These are phyloP conservation scores for Ceratitis capitata DNA, from an alignment of 1,140 invertebrate genomes.

Conservation along the genomic window DNA sequence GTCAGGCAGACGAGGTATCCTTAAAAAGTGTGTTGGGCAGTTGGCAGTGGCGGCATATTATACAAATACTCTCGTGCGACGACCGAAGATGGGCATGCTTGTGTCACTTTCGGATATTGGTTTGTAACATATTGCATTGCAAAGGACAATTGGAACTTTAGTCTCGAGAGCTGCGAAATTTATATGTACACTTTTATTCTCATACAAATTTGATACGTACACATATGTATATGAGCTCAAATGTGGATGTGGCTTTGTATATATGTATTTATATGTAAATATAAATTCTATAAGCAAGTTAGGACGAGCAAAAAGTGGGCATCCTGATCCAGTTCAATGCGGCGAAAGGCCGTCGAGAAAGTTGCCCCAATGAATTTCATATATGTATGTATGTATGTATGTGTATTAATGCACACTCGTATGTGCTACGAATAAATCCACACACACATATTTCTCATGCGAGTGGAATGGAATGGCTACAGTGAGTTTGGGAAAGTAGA, in stretches of 20 bases:
- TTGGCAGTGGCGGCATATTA: neutral
- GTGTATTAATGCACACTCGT: neutral
- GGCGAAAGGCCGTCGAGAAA: neutral
- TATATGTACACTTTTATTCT: neutral
- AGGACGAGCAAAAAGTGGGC: neutral
- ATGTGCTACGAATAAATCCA: no score
- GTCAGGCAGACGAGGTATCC: neutral
- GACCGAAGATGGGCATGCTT: neutral
- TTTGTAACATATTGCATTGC: constrained; percentile 7
- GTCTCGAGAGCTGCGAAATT: neutral
- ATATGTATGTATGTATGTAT: neutral
- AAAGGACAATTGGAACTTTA: constrained; percentile 26
- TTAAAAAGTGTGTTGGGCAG: constrained; percentile 30
- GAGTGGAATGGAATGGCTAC: neutral
- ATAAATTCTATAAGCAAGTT: neutral
- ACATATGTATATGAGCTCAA: neutral
- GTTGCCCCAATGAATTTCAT: neutral
- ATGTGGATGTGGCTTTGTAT: neutral
- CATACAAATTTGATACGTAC: neutral
- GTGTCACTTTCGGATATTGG: constrained; percentile 14
- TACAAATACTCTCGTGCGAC: neutral
- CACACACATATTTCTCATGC: neutral
- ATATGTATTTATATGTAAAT: neutral
- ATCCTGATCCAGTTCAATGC: neutral
- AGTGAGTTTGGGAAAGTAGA: neutral